A percentile compares a stretch with the other conserved stretches of the same genome.
phyloP scores from a whole-genome alignment of 2,113 vertebrate species.

The Tonatia bakeri region DNA sequence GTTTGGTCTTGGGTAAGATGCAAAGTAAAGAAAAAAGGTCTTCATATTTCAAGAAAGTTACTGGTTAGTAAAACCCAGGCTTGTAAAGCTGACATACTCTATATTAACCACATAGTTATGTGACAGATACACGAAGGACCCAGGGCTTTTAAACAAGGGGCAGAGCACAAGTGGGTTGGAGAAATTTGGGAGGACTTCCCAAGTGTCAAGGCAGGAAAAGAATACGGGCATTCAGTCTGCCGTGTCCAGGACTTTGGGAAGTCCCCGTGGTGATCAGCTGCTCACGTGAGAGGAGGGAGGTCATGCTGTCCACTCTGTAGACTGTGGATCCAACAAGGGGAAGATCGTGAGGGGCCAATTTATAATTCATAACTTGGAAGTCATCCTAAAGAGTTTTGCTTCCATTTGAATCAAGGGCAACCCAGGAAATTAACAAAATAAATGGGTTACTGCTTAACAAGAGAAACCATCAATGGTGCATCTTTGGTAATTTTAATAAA shows the following conservation, averaged over 20 bases:
- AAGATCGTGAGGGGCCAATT: background rate
- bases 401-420: background rate
- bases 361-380: background rate
- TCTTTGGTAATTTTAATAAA: constrained; percentile 37
- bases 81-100: background rate
- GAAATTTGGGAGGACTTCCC: background rate
- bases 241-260: background rate
- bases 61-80: background rate
- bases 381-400: background rate
- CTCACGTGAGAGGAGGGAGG: background rate
- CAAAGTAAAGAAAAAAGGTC: background rate
- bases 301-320: background rate
- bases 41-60: background rate
- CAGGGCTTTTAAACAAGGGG: background rate
- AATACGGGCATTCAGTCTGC: background rate
- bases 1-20: constrained; percentile 21
- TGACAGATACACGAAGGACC: background rate
- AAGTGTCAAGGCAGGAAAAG: background rate
- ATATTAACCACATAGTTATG: background rate
- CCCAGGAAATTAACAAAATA: constrained; percentile 26
- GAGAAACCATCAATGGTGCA: background rate
- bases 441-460: constrained; percentile 5
- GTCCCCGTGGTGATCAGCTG: background rate
- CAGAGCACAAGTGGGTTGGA: background rate
- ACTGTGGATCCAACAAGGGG: background rate